phyloP scores from a whole-genome alignment of 1,140 invertebrate genomes.

The Antheraea pernyi region DNA sequence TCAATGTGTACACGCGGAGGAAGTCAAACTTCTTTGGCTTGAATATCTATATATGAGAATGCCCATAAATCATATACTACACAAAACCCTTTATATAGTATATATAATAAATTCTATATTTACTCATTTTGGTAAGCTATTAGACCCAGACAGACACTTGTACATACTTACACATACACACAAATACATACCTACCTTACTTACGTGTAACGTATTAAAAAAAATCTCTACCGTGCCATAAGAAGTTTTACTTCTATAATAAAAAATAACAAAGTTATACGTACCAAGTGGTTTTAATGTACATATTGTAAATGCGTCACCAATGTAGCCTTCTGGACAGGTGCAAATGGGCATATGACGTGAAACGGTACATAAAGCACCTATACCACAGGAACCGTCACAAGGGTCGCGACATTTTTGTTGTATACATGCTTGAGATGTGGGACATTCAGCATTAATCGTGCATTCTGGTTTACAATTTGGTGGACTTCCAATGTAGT shows the following conservation, averaged over 20 bases:
- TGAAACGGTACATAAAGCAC: slow-evolving; percentile 85
- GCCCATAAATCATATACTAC: no score
- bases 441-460: slow-evolving; percentile 85
- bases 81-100: no score
- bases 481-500: slow-evolving; percentile 85
- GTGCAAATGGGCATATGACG: slow-evolving; percentile 87
- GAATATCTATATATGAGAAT: no score
- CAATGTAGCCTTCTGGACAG: slow-evolving; percentile 84
- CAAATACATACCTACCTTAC: no score
- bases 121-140: no score
- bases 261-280: slow-evolving; percentile 9
- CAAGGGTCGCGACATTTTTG: slow-evolving; percentile 87
- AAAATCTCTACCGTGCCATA: no score
- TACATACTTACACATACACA: no score
- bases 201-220: no score
- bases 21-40: no score
- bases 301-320: slow-evolving; percentile 84
- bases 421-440: slow-evolving; percentile 83
- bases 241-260: not conserved
- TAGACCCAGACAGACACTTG: no score
- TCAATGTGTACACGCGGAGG: no score
- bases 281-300: slow-evolving; percentile 72
- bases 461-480: slow-evolving; percentile 87
- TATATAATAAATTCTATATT: no score
- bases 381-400: slow-evolving; percentile 83